These are phyloP conservation scores for Semicossyphus pulcher DNA, from an alignment of 2,113 vertebrate species.

Conservation along the genomic window DNA sequence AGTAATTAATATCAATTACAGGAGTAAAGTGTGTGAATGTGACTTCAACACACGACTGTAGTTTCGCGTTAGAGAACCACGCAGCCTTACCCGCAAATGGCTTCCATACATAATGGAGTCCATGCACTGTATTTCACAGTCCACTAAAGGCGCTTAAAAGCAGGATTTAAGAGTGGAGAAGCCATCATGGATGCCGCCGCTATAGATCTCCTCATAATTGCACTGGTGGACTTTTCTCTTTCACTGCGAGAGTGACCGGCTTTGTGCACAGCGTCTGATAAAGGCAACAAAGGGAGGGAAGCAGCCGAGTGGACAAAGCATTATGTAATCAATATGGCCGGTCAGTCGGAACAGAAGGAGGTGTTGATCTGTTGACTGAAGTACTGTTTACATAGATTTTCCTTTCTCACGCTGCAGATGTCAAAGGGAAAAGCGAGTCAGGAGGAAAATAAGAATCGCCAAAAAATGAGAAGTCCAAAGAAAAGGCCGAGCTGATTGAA, in stretches of 20 bases:
- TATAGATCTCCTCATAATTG: conserved; percentile 55
- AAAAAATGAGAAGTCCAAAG: conserved; percentile 44
- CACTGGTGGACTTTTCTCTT: conserved; percentile 40
- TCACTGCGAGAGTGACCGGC: conserved; percentile 28
- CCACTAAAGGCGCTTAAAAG: conserved; percentile 57
- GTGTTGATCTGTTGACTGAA: conserved; percentile 76
- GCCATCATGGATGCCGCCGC: conserved; percentile 29
- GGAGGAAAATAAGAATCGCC: conserved; percentile 41
- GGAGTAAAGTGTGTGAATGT: conserved; percentile 72
- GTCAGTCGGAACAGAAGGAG: conserved; percentile 77
- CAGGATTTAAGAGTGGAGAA: conserved; percentile 55
- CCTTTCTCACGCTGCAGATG: conserved; percentile 39
- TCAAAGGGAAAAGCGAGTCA: conserved; percentile 46
- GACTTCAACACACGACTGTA: conserved; percentile 55
- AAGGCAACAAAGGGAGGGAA: conserved; percentile 65
- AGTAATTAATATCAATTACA: conserved; percentile 84
- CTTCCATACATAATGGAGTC: conserved; percentile 55
- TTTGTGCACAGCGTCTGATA: conserved; percentile 58
- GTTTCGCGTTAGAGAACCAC: conserved; percentile 23
- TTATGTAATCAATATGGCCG: conserved; percentile 80
- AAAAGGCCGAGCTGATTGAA: conserved; percentile 61
- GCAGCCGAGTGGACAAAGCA: conserved; percentile 66
- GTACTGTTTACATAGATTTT: conserved; percentile 69
- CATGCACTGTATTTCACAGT: conserved; percentile 70
- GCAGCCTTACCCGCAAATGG: conserved; percentile 40